Evolutionary conservation across 2,888 invertebrate genomes (phyloP), one percentile per base, ranked within the genome.

Genomic region (Ectemnius continuus): DNA sequence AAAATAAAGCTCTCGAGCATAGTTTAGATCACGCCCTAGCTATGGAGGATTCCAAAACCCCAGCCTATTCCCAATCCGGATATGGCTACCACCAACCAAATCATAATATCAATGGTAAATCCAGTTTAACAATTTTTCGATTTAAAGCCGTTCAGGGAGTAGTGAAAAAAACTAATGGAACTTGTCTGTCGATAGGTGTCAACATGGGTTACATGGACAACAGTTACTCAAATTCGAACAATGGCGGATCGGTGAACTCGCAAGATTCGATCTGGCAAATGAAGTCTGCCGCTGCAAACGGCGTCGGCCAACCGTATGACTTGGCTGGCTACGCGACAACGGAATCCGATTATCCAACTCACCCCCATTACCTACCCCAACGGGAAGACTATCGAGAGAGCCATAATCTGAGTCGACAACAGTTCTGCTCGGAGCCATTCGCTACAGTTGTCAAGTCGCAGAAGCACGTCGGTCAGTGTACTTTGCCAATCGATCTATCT

Each of bases 211-310:
- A 97, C 92, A 94, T 97, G 92, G 97, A 97, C 91, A 97, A 97
- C 91, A 97, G 96, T 91, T 97, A 97, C 91, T 96, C 97, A 73
- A 97, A 97, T 91, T 97, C 97, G 74, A 97, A 97, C 92, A 97
- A 97, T 91, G 97, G 97, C n/a, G 97, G 97, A 82, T 97, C 97
- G 86, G 97, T 97, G 71, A 97, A 98, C 92, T 97, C 97, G 4
- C 97, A 97, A 91, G 97, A 97, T 91, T 97, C 97, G 52, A 92
- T 98, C 87, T 97, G 98, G 97, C 97, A 97, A 92, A 95, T 97
- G 94, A 97, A 97, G 92, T 96, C 96, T 94, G 96, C 95, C 0
- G 96, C 95, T n/a, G 95, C 95, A 28, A 95, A 94, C 85, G 94
- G 94, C 66, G 94, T 94, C 67, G 94, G 94, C 88, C 93, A 93